Percentiles rank a stretch among this genome's conserved stretches.
These are phyloP conservation scores for Lasioglossum oenotherae DNA, from an alignment of 2,888 invertebrate species.

Conservation along the genomic window DNA sequence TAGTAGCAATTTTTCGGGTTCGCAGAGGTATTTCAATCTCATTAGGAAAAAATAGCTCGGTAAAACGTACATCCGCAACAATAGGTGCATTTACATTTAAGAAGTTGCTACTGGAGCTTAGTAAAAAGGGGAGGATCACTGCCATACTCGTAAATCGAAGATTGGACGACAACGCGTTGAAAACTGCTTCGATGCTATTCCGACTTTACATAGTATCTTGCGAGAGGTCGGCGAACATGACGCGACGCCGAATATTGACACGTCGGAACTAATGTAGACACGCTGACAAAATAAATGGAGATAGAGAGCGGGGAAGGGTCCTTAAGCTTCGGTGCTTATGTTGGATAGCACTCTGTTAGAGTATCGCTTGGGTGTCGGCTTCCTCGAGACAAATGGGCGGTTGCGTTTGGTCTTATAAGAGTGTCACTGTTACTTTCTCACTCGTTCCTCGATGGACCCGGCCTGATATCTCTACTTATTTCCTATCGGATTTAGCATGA, in stretches of 20 bases:
- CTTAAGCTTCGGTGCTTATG: conserved; percentile 12
- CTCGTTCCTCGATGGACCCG: neutral
- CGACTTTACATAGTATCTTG: neutral
- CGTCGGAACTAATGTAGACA: neutral
- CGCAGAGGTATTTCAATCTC: too few species aligned
- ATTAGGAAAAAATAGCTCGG: too few species aligned
- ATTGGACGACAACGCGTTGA: too few species aligned
- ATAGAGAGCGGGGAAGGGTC: conserved; percentile 1
- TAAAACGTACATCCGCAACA: too few species aligned
- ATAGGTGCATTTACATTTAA: too few species aligned
- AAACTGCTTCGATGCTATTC: neutral
- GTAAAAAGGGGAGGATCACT: too few species aligned
- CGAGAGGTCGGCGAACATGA: neutral
- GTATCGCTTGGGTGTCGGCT: conserved; percentile 11
- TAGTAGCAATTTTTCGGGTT: too few species aligned
- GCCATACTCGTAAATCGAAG: too few species aligned
- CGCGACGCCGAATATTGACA: neutral
- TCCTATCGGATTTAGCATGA: neutral
- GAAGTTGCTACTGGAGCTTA: too few species aligned
- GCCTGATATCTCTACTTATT: conserved; percentile 4
- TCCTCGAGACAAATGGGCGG: conserved; percentile 5
- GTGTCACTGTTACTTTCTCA: neutral
- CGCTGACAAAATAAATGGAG: conserved; percentile 11
- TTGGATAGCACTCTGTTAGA: conserved; percentile 13
- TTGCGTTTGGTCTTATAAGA: conserved; percentile 9